Percentiles rank a stretch among this genome's conserved stretches.
These are phyloP conservation scores for Pseudotriccus pelzelni DNA, from an alignment of 2,797 vertebrate genomes.

Conservation along the genomic window DNA sequence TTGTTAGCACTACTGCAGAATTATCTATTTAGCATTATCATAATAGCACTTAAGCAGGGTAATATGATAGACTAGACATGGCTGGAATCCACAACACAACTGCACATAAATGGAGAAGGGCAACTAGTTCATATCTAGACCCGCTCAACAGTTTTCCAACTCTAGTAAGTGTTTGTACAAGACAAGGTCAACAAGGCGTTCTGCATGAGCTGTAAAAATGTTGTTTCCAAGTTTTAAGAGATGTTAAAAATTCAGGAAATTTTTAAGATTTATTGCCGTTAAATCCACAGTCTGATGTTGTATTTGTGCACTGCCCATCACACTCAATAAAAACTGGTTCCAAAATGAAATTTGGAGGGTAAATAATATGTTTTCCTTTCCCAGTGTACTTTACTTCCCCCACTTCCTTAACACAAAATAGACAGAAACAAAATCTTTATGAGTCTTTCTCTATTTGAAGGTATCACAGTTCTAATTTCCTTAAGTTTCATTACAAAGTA, in stretches of 20 bases:
- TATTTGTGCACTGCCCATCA: slow-evolving; percentile 7
- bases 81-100: background rate
- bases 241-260: slow-evolving; percentile 17
- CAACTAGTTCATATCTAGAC: background rate
- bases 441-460: background rate
- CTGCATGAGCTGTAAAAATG: background rate
- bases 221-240: background rate
- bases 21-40: background rate
- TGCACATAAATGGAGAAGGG: background rate
- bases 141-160: background rate
- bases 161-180: slow-evolving; percentile 39
- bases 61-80: background rate
- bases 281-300: slow-evolving; percentile 4
- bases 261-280: slow-evolving; percentile 15
- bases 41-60: background rate
- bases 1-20: slow-evolving; percentile 27
- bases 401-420: background rate
- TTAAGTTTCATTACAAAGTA: background rate
- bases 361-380: slow-evolving; percentile 37
- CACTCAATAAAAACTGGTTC: slow-evolving; percentile 36
- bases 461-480: background rate
- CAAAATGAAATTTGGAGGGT: slow-evolving; percentile 28
- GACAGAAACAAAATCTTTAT: background rate
- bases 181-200: slow-evolving; percentile 37
- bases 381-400: slow-evolving; percentile 1